Base-by-base conservation (phyloP, 2,888 invertebrate species). In the Hofmannophila pseudospretella region DNA sequence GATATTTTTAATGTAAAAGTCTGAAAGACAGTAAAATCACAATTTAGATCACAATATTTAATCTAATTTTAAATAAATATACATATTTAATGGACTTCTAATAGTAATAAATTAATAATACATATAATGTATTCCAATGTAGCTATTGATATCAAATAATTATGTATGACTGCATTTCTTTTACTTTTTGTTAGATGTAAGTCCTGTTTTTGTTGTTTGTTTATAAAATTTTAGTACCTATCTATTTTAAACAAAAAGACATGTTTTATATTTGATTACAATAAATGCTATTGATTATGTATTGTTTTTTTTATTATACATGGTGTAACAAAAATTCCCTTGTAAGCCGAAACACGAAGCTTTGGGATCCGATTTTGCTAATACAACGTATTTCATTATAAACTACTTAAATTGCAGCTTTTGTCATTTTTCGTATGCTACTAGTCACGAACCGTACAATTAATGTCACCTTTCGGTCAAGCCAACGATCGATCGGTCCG, bases 181-280 rank as follows among this genome's bases (percentile, higher is more conserved):
- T 39, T 34, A 37, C 7, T 43, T 26, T 5, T 16, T 42, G 34
- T 41, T 29, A 36, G 33, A n/a, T 33, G 2, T 25, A 26, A 8
- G 12, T 31, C 11, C 9, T 26, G 8, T 38, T 39, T 41, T 40
- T 38, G 38, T 44, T 37, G 35, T 39, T 43, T 38, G 35, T 34
- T 35, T 42, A 32, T 38, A 32, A n/a, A 30, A 33, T 34, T 42
- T 23, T 37, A 32, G 16, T 16, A 16, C 16, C n/a, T n/a, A n/a
- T 16, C 3, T 43, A 34, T 31, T 41, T 41, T 41, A 41, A 29
- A 33, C 34, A 38, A 46, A 23, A 42, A 47, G 35, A 47, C 40
- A 42, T 42, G 36, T 42, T 44, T 45, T 39, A 28, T 45, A 39
- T 35, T 26, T 29, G n/a, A n/a, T n/a, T n/a, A n/a, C 14, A 39